phyloP scores from a whole-genome alignment of 2,113 vertebrate genomes.

The Oryzias javanicus region DNA sequence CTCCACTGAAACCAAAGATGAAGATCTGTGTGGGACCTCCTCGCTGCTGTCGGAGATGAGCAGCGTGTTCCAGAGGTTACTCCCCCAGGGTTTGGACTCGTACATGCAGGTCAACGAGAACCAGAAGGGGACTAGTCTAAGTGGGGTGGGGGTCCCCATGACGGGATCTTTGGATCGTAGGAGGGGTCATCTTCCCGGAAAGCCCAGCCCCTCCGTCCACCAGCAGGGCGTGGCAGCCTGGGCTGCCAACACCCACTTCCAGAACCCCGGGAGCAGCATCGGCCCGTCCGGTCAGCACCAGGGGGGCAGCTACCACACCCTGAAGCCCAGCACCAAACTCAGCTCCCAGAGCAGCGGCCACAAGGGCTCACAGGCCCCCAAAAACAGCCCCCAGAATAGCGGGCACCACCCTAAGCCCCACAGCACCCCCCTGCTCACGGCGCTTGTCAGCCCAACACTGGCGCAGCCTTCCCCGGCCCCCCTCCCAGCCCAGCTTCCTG shows the following conservation, averaged over 20 bases:
- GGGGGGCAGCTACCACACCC: slow-evolving; percentile 67
- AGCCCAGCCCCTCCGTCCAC: slow-evolving; percentile 80
- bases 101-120: slow-evolving; percentile 81
- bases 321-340: slow-evolving; percentile 70
- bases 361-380: slow-evolving; percentile 50
- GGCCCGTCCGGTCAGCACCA: slow-evolving; percentile 81
- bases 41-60: slow-evolving; percentile 95
- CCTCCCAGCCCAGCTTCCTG: slow-evolving; percentile 21
- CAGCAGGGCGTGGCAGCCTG: slow-evolving; percentile 92
- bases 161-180: slow-evolving; percentile 86
- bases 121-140: slow-evolving; percentile 75
- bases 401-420: slow-evolving; percentile 36
- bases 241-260: slow-evolving; percentile 96
- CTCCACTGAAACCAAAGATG: slow-evolving; percentile 36
- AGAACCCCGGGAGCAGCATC: slow-evolving; percentile 83
- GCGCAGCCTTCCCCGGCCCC: slow-evolving; percentile 40
- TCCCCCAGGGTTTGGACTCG: slow-evolving; percentile 87
- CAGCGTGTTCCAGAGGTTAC: slow-evolving; percentile 91
- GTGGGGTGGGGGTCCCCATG: slow-evolving; percentile 59
- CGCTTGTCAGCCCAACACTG: slow-evolving; percentile 59
- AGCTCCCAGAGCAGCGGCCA: slow-evolving; percentile 70
- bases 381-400: slow-evolving; percentile 65
- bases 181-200: slow-evolving; percentile 85
- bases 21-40: slow-evolving; percentile 79
- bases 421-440: slow-evolving; percentile 49